Evolutionary conservation across 2,113 vertebrate genomes (phyloP).

Genomic region (Arenaria interpres): DNA sequence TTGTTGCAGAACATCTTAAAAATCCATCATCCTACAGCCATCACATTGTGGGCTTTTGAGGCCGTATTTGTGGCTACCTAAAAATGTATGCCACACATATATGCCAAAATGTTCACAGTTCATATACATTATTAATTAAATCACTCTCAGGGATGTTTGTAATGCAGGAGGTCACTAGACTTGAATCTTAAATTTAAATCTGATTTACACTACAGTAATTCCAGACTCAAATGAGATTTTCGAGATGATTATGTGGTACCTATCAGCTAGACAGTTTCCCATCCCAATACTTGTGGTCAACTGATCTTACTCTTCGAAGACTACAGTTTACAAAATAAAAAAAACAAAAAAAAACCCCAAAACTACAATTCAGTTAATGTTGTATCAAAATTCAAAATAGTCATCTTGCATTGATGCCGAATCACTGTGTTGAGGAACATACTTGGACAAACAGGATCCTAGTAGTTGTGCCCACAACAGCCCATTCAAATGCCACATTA

Average conservation of each 20-base stretch:
- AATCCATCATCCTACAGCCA: not conserved
- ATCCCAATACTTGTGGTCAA: not conserved
- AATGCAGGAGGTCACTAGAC: not conserved
- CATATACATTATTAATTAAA: slow-evolving; percentile 11
- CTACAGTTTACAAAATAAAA: not conserved
- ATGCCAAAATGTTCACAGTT: not conserved
- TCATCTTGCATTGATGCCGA: not conserved
- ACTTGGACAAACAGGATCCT: not conserved
- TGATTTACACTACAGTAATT: slow-evolving; percentile 18
- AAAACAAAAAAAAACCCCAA: accelerated
- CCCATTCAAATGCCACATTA: not conserved
- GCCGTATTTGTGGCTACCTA: not conserved
- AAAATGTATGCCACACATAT: not conserved
- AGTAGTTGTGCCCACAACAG: not conserved
- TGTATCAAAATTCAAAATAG: not conserved
- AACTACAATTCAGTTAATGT: not conserved
- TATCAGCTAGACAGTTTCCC: not conserved
- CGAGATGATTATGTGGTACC: not conserved
- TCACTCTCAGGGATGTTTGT: not conserved
- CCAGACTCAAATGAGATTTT: slow-evolving; percentile 18
- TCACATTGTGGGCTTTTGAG: not conserved
- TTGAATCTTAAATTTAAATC: not conserved
- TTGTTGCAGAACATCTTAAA: slow-evolving; percentile 8
- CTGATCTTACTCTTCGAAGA: not conserved
- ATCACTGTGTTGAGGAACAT: not conserved